Conservation (phyloP, 2,113 vertebrate genomes). For the Falco punctatus region DNA sequence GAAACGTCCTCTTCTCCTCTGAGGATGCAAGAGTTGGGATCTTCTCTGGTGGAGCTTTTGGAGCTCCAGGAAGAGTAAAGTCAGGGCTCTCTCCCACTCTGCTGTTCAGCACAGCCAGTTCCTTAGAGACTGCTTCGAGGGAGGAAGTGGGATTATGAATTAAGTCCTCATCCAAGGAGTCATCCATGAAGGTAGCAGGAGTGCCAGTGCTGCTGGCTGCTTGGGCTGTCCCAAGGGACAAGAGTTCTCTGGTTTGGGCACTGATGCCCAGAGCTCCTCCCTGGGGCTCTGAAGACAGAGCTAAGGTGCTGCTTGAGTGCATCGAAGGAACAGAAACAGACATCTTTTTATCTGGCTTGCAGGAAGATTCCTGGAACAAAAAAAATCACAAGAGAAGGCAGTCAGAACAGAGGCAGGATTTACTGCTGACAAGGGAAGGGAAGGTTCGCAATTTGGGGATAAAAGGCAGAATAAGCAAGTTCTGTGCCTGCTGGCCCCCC, state of each 20-base stretch:
- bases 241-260: slow-evolving; percentile 49
- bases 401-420: background rate
- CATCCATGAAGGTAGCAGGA: slow-evolving; percentile 66
- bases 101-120: slow-evolving; percentile 73
- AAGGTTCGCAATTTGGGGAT: background rate
- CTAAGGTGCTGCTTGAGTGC: slow-evolving; percentile 57
- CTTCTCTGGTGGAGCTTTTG: slow-evolving; percentile 70
- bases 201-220: slow-evolving; percentile 28
- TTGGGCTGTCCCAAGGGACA: slow-evolving; percentile 25
- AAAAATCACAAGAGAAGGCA: slow-evolving; percentile 15
- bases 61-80: slow-evolving; percentile 54
- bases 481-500: background rate
- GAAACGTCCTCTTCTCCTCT: slow-evolving; percentile 79
- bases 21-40: slow-evolving; percentile 21
- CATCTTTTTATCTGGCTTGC: slow-evolving; percentile 75
- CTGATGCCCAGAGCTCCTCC: slow-evolving; percentile 56
- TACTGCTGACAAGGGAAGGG: background rate
- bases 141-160: slow-evolving; percentile 72
- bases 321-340: slow-evolving; percentile 16
- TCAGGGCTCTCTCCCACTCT: slow-evolving; percentile 66
- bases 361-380: slow-evolving; percentile 72
- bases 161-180: slow-evolving; percentile 76
- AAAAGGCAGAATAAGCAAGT: background rate
- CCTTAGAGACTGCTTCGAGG: slow-evolving; percentile 75
- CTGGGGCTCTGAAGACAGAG: slow-evolving; percentile 71